These are phyloP conservation scores for Cryptus viduatorius DNA, from an alignment of 2,888 invertebrate genomes.

Conservation along the genomic window DNA sequence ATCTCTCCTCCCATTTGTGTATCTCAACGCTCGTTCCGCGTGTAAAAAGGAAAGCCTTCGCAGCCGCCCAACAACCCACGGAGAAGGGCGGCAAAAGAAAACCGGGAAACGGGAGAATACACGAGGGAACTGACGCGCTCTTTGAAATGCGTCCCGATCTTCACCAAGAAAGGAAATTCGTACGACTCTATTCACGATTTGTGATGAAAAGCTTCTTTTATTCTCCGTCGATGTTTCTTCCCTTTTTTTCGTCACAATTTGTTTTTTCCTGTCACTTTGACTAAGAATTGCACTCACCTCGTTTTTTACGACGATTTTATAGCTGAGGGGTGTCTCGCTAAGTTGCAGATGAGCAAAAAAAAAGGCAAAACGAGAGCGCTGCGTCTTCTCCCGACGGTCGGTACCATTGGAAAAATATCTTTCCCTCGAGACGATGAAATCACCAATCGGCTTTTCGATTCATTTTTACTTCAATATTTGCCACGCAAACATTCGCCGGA, in stretches of 20 bases:
- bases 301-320: neutral
- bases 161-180: neutral
- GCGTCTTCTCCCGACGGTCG: too few species aligned
- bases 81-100: neutral
- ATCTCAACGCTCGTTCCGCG: neutral
- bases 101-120: neutral
- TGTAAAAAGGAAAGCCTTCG: constrained; percentile 9
- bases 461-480: too few species aligned
- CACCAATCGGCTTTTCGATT: too few species aligned
- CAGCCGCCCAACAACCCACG: neutral
- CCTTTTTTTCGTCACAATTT: too few species aligned
- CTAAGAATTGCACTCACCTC: neutral
- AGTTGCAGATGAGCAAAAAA: neutral
- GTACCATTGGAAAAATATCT: too few species aligned
- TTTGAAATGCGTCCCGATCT: neutral
- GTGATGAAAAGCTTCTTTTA: neutral
- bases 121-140: neutral
- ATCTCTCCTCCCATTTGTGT: neutral
- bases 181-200: neutral
- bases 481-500: too few species aligned
- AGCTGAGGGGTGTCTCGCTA: neutral
- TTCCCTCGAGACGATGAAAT: too few species aligned
- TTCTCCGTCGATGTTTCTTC: neutral
- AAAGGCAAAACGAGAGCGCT: neutral
- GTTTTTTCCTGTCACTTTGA: neutral